Base-by-base conservation (phyloP, 2,113 vertebrate species). In the Epinephelus cyanopodus region DNA sequence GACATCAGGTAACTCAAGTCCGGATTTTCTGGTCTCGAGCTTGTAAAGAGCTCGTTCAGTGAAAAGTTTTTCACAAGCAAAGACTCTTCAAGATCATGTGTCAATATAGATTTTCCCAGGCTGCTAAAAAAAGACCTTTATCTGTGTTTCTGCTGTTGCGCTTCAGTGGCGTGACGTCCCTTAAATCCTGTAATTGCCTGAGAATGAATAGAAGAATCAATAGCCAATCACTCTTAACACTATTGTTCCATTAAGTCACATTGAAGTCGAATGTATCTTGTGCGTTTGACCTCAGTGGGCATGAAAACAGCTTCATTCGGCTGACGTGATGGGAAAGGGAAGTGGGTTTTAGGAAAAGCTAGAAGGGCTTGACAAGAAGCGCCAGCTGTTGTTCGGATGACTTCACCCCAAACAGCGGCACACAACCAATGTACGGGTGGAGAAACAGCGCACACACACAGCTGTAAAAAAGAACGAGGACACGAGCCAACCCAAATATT, bases 321-420 rank as follows among this genome's bases (percentile, higher is more conserved):
- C 65, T 29, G 81, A 68, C 12, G 21, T 64, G 75, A 77, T 70
- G 54, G 78, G 62, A 82, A 68, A 69, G 12, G 37, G 75, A 79
- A 75, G 61, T 29, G 57, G 42, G 23, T 64, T 70, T 90, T 56
- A 10, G 39, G 67, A 66, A 66, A 84, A 61, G 6, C 21, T 62
- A 68, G 57, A 74, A 81, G 61, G 66, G 52, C 33, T 70, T n/a
- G 76, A 83, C 74, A 90, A 27, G 72, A 76, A 65, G 73, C 45
- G 64, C 76, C 90, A 92, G 92, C 89, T 92, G 91, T 79, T 89
- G 68, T 74, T 92, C 76, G 77, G 89, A 91, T 91, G 93, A 88
- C 88, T 91, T 87, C 91, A 89, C 79, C 42, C 79, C 79, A 25
- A 78, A 70, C 66, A 70, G 77, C 66, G 58, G 67, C 77, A 79